Base-by-base conservation (phyloP, 2,113 vertebrate species). In the Genyomyrus donnyi region DNA sequence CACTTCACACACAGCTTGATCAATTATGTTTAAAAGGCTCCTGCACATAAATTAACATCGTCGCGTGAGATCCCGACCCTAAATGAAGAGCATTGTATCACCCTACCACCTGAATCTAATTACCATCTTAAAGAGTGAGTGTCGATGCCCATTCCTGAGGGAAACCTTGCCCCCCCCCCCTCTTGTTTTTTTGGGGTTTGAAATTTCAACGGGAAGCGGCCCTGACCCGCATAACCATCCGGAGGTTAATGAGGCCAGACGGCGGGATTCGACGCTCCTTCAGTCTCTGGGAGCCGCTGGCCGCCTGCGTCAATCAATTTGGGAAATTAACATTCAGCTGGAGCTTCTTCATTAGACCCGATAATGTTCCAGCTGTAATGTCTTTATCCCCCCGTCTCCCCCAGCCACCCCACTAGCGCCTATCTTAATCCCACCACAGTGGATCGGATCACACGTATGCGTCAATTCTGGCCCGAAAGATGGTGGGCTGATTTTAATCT, bases 321-420 rank as follows among this genome's bases (percentile, higher is more conserved):
- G 45, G 45, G 46, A 49, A 85, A 49, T 49, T 85, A 49, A 50
- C 84, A 85, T 85, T 42, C 84, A 27, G 46, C 8, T 49, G 45
- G 84, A 27, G 45, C 21, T 49, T 85, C 45, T 27, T 85, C 84
- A 85, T 85, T 85, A 85, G 21, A 85, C 84, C 15, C 11, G 24
- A 85, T 85, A 85, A 49, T 85, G 84, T 85, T 45, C n/a, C 45
- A 50, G 48, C 84, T 86, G 24, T 86, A 49, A 86, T 49, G 45
- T 80, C 35, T 42, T 80, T 80, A 6, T 15, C 15, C 17, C 5
- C 70, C 66, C 49, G 2, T 11, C 11, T 21, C 80, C 31, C 62
- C 39, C 10, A 0, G 7, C 39, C 66, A 3, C n/a, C n/a, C 62
- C 62, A 77, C 70, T 35, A 77, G 70, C 31, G 2, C 46, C 45